Evolutionary conservation across 1,140 invertebrate genomes (phyloP), one percentile per base, ranked within the genome.

Genomic region (Megalonaias nervosa): DNA sequence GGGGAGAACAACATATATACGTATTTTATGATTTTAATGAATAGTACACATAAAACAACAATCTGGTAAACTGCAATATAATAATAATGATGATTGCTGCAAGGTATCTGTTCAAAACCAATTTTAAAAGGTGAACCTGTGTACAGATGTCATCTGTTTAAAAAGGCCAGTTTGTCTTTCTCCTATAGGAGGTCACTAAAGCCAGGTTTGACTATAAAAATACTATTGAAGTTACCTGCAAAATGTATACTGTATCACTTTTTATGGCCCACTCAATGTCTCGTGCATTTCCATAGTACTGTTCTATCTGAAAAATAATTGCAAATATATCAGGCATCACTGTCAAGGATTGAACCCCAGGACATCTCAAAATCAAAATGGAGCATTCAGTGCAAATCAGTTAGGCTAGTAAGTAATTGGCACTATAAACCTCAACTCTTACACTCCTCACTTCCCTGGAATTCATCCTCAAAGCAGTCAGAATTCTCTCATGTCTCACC

Each of bases 221-320:
- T 48, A 48, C 38, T 48, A 48, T 48, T 62, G 9, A 62, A 38
- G 14, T 26, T 81, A 90, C 88, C 85, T 91, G 90, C 55, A 91
- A 75, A 31, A 91, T 68, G 69, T 84, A 90, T 11, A 90, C 80
- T 19, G 82, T 59, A 14, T 80, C 82, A 57, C 82, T 74, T 66
- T 68, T 67, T 15, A 91, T 73, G 0, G 90, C 91, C 86, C 91
- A 96, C 91, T 97, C 95, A 59, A 96, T 93, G 88, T 97, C 95
- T 82, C 95, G 92, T 0, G 94, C 92, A 14, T 91, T 91, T 14
- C 93, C 93, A 91, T 94, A 95, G 19, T 92, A 83, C 58, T 92
- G 84, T 84, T 96, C 94, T 64, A 95, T 89, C 16, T 89, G 75
- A 16, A 94, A 86, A 0, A n/a, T 61, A 67, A 62, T 16, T 68